Percentiles rank a stretch among this genome's conserved stretches.
Conservation (phyloP, 2,888 invertebrate species). For the Microdon myrmicae region DNA sequence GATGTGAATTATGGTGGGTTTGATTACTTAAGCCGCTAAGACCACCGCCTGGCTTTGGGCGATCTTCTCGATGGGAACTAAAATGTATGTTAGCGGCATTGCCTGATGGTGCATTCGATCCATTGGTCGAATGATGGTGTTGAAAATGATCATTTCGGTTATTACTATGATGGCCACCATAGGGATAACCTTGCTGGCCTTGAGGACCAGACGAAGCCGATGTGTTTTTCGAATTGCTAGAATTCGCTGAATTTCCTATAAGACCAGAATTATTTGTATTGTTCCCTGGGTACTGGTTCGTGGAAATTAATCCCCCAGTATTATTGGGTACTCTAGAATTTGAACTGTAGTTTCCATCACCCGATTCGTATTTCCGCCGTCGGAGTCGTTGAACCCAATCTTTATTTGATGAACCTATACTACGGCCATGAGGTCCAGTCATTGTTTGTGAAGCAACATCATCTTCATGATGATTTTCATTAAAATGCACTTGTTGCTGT, state of each 20-base stretch:
- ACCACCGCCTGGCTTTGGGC: constrained; percentile 36
- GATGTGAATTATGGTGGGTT: constrained; percentile 52
- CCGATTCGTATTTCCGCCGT: constrained; percentile 60
- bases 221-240: constrained; percentile 53
- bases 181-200: constrained; percentile 52
- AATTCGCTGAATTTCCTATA: constrained; percentile 48
- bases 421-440: constrained; percentile 36
- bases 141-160: constrained; percentile 32
- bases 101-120: constrained; percentile 37
- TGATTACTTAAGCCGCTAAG: constrained; percentile 31
- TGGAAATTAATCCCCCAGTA: constrained; percentile 33
- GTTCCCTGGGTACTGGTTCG: constrained; percentile 29
- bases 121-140: constrained; percentile 55
- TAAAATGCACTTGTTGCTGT: constrained; percentile 35
- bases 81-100: constrained; percentile 54
- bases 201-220: constrained; percentile 51
- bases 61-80: constrained; percentile 55
- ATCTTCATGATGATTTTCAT: constrained; percentile 40
- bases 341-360: constrained; percentile 61
- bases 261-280: constrained; percentile 24
- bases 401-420: constrained; percentile 52
- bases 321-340: constrained; percentile 37
- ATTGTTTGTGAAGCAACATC: constrained; percentile 27
- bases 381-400: constrained; percentile 61
- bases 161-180: constrained; percentile 42